Conservation (phyloP, 1,140 invertebrate genomes). For the Campodea augens region DNA sequence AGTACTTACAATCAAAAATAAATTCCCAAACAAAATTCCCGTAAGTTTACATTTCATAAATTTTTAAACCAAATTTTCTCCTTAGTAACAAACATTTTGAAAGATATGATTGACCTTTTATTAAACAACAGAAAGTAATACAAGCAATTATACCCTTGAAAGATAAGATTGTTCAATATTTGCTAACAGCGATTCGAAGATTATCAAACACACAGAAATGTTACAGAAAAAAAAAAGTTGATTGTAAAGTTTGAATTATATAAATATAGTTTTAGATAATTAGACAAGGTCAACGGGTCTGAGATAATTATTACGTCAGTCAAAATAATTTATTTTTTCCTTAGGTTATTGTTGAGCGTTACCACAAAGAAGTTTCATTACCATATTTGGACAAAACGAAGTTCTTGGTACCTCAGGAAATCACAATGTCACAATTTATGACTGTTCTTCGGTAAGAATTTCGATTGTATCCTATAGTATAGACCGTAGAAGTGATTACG, state of each 20-base stretch:
- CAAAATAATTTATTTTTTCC: constrained; percentile 10
- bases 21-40: constrained; percentile 30
- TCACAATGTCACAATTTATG: constrained; percentile 58
- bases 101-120: constrained; percentile 8
- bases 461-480: neutral
- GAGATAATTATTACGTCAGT: constrained; percentile 1
- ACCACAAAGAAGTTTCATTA: constrained; percentile 41
- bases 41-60: constrained; percentile 14
- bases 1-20: constrained; percentile 25
- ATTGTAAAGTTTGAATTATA: neutral
- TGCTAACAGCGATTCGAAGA: neutral
- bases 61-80: neutral
- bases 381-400: constrained; percentile 52
- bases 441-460: constrained; percentile 42
- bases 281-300: neutral
- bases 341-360: constrained; percentile 52
- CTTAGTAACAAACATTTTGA: neutral
- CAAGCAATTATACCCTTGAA: constrained; percentile 15
- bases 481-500: too few relatives aligned
- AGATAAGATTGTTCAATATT: constrained; percentile 11
- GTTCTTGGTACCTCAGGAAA: constrained; percentile 57
- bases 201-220: neutral
- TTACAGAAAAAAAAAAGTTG: neutral
- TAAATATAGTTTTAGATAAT: neutral
- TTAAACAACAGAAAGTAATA: constrained; percentile 15